These are phyloP conservation scores for Polyommatus icarus DNA, from an alignment of 2,888 invertebrate species.

Conservation along the genomic window DNA sequence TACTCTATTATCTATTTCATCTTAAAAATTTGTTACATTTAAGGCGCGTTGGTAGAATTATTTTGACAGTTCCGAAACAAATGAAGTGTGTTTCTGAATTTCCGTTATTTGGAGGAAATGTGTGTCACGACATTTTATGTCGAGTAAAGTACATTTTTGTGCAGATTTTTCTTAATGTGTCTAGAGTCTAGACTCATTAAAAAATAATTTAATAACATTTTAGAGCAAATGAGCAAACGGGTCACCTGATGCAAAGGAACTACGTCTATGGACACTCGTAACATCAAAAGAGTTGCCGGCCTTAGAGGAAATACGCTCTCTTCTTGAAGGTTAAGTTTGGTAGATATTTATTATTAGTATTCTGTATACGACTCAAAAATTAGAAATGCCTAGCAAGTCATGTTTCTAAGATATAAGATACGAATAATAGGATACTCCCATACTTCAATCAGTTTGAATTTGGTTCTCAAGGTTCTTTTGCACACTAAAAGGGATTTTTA, in stretches of 20 bases:
- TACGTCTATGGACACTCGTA: no score
- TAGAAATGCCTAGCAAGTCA: not conserved
- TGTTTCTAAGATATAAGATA: no score
- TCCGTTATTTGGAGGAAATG: not conserved
- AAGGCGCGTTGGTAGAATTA: not conserved
- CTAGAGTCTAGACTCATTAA: not conserved
- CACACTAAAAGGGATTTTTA: no score
- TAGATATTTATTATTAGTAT: not conserved
- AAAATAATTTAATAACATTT: no score
- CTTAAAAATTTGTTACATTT: not conserved
- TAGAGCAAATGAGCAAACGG: no score
- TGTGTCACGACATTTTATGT: not conserved
- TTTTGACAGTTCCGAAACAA: slow-evolving; percentile 21
- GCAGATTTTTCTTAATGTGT: not conserved
- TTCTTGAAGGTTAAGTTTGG: no score
- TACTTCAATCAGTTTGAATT: no score
- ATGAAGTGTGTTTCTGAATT: not conserved
- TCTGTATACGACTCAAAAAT: not conserved
- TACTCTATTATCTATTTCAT: slow-evolving; percentile 5
- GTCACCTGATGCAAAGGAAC: no score
- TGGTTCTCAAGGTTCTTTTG: no score
- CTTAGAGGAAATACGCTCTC: no score
- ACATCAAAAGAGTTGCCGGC: no score
- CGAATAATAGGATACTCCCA: no score
- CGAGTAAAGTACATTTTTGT: not conserved